Evolutionary conservation across 2,797 vertebrate species (phyloP).

Genomic region (Pipistrellus pygmaeus): DNA sequence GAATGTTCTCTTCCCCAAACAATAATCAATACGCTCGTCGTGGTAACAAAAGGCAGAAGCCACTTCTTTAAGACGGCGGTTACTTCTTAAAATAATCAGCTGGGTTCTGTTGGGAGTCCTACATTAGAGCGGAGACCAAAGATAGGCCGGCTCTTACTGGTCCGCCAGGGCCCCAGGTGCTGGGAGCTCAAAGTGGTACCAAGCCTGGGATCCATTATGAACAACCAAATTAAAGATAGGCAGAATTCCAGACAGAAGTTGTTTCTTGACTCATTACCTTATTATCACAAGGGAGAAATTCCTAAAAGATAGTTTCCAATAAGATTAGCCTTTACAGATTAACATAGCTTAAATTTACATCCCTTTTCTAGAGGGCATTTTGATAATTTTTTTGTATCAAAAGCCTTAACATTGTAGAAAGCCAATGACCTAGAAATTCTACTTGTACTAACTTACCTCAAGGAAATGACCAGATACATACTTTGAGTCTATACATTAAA

Average conservation of each 20-base stretch:
- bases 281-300: background rate
- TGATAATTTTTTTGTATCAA: background rate
- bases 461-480: background rate
- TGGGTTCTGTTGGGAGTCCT: background rate
- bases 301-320: background rate
- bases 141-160: background rate
- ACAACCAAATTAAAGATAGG: background rate
- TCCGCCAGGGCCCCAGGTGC: background rate
- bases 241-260: slow-evolving; percentile 10
- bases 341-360: background rate
- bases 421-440: background rate
- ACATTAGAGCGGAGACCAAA: background rate
- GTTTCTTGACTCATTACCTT: background rate
- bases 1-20: background rate
- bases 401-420: background rate
- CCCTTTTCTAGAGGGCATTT: background rate
- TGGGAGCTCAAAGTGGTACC: background rate
- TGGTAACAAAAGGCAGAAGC: background rate
- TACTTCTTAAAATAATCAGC: background rate
- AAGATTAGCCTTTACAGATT: background rate
- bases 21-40: background rate
- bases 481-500: slow-evolving; percentile 4
- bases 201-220: background rate
- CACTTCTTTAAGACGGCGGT: background rate
- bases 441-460: slow-evolving; percentile 14